phyloP scores from a whole-genome alignment of 1,140 invertebrate genomes.

The Aphis craccivora region DNA sequence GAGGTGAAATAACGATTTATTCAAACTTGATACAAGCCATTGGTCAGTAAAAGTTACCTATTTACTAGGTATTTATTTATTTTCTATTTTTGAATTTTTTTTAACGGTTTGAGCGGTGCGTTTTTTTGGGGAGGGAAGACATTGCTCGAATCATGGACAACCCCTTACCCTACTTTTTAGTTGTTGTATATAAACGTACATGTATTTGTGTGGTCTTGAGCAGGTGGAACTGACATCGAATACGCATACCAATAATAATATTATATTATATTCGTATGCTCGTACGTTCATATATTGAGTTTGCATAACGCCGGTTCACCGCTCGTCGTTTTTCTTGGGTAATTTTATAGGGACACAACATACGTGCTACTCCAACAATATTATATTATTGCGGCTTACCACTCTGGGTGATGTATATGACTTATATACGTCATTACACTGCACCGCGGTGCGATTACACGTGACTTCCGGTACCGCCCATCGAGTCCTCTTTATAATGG shows the following conservation, averaged over 20 bases:
- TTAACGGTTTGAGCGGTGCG: background rate
- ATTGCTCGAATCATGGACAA: background rate
- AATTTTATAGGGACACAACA: background rate
- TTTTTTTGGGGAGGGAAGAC: background rate
- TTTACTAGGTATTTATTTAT: background rate
- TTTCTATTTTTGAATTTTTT: too few relatives aligned
- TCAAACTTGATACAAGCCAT: background rate
- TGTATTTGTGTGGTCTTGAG: background rate
- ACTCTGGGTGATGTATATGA: background rate
- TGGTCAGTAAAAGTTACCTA: background rate
- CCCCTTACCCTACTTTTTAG: background rate
- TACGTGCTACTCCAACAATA: background rate
- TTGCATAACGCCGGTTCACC: background rate
- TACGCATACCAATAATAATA: background rate
- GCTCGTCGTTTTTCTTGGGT: background rate
- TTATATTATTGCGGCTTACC: background rate
- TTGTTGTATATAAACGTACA: background rate
- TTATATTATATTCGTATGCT: background rate
- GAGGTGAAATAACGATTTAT: background rate
- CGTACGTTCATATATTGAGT: background rate
- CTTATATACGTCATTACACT: background rate
- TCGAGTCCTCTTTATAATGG: conserved; percentile 9
- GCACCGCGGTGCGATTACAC: conserved; percentile 21
- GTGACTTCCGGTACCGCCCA: conserved; percentile 54
- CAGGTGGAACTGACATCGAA: background rate